Conservation (phyloP, 2,113 vertebrate species). For the Microcebus jonahi region DNA sequence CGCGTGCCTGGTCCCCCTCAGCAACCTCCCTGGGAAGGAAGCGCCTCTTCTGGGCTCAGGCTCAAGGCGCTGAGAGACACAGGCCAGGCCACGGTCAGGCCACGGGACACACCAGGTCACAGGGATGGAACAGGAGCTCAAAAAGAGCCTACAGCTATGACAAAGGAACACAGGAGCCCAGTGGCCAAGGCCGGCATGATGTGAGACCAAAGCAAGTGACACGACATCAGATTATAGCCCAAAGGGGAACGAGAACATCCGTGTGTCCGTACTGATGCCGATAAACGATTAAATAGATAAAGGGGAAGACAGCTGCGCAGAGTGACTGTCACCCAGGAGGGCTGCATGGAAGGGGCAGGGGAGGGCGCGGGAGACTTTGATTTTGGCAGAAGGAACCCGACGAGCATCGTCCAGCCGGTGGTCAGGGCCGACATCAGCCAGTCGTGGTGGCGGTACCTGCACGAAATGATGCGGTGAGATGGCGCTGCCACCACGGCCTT, state of each 20-base stretch:
- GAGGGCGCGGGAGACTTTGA: not conserved
- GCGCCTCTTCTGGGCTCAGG: not conserved
- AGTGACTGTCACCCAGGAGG: not conserved
- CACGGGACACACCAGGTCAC: not conserved
- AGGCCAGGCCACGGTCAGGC: not conserved
- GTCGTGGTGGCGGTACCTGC: rapidly evolving
- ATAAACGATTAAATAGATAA: not conserved
- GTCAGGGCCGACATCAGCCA: rapidly evolving
- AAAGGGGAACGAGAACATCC: not conserved
- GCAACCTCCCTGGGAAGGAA: not conserved
- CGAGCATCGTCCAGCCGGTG: rapidly evolving
- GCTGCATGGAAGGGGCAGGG: rapidly evolving
- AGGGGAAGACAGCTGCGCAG: not conserved
- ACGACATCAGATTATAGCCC: not conserved
- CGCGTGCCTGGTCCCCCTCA: not conserved
- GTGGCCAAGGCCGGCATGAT: not conserved
- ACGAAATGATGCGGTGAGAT: rapidly evolving
- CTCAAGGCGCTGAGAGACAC: not conserved
- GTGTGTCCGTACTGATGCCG: not conserved
- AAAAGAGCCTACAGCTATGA: not conserved
- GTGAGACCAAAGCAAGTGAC: not conserved
- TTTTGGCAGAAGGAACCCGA: not conserved
- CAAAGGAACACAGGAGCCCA: not conserved
- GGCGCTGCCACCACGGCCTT: not conserved
- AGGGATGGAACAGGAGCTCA: too few species aligned